Evolutionary conservation across 2,113 vertebrate genomes (phyloP).

Genomic region (Dermatemys mawii): DNA sequence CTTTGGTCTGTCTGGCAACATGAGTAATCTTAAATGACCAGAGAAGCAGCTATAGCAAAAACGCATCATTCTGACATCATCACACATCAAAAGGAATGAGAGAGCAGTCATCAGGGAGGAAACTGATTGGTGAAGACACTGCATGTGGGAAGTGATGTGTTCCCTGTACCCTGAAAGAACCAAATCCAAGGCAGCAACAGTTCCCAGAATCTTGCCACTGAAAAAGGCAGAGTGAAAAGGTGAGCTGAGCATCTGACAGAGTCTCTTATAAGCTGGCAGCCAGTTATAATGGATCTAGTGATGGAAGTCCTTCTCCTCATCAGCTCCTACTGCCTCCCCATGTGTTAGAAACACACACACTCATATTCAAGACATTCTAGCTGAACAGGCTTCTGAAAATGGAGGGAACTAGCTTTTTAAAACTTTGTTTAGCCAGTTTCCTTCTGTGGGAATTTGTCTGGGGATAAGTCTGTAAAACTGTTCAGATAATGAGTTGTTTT

Average conservation of each 20-base stretch:
- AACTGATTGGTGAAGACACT: neutral
- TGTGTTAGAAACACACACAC: neutral
- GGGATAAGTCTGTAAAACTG: neutral
- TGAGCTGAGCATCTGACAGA: neutral
- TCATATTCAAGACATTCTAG: neutral
- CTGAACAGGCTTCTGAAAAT: neutral
- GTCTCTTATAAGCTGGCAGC: neutral
- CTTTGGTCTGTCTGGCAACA: neutral
- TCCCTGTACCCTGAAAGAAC: neutral
- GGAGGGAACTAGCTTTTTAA: neutral
- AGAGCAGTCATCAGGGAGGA: neutral
- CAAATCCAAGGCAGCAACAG: neutral
- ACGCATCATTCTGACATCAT: neutral
- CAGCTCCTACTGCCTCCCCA: neutral
- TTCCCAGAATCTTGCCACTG: neutral
- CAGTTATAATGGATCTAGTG: neutral
- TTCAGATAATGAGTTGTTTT: neutral
- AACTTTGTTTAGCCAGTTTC: neutral
- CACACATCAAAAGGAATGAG: neutral
- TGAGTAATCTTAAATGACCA: neutral
- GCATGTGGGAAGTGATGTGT: neutral
- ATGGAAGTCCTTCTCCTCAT: neutral
- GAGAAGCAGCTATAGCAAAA: neutral
- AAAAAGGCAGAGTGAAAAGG: neutral
- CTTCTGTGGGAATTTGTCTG: neutral